These are phyloP conservation scores for Neodontobutis hainanensis DNA, from an alignment of 2,113 vertebrate genomes.

Conservation along the genomic window DNA sequence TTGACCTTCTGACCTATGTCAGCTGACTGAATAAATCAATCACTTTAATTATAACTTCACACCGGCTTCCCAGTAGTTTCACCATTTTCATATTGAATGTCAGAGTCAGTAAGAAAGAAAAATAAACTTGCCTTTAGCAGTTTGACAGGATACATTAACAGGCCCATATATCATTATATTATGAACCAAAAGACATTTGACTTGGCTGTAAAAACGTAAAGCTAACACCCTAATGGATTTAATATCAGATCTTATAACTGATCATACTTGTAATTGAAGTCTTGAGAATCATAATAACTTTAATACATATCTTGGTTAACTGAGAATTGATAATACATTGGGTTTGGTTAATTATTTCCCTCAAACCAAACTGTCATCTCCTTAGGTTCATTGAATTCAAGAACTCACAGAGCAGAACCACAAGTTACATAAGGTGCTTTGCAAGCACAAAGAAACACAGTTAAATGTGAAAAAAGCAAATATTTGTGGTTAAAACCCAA, in stretches of 20 bases:
- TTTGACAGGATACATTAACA: slow-evolving; percentile 36
- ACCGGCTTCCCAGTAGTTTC: slow-evolving; percentile 11
- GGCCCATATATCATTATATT: not conserved
- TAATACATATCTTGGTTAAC: slow-evolving; percentile 34
- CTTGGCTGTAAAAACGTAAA: slow-evolving; percentile 4
- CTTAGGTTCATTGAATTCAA: slow-evolving; percentile 24
- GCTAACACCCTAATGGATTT: slow-evolving; percentile 3
- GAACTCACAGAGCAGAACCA: slow-evolving; percentile 30
- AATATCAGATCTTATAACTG: not conserved
- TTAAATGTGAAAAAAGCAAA: slow-evolving; percentile 16
- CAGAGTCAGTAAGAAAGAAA: slow-evolving; percentile 30
- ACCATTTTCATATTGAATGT: slow-evolving; percentile 22
- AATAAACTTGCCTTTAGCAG: slow-evolving; percentile 35
- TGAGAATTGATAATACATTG: slow-evolving; percentile 37
- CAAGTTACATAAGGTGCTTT: slow-evolving; percentile 41
- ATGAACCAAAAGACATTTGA: not conserved
- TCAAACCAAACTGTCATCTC: slow-evolving; percentile 10
- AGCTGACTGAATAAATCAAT: no score
- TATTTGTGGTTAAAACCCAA: slow-evolving; percentile 31
- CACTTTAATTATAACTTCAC: not conserved
- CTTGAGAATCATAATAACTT: slow-evolving; percentile 28
- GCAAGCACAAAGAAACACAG: slow-evolving; percentile 8
- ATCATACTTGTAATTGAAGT: slow-evolving; percentile 18
- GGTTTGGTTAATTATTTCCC: slow-evolving; percentile 14
- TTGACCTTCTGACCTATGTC: no score